These are phyloP conservation scores for Eupristina koningsbergeri DNA, from an alignment of 1,140 invertebrate species.

Conservation along the genomic window DNA sequence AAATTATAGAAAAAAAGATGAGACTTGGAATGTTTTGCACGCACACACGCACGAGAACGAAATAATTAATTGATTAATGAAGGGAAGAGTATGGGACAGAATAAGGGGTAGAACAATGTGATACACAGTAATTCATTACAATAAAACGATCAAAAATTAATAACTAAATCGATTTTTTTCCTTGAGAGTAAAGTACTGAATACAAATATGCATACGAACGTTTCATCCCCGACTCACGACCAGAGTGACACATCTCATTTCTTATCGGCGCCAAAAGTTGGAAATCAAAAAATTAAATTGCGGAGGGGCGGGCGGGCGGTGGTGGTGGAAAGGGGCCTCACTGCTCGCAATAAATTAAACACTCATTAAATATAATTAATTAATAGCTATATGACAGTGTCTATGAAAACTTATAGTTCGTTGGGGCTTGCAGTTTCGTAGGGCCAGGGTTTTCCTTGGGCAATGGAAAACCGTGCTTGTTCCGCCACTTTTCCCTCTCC, in stretches of 20 bases:
- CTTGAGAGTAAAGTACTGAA: not conserved
- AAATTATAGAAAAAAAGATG: conserved; percentile 34
- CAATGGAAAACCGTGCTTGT: not conserved
- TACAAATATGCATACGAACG: not conserved
- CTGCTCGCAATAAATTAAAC: conserved; percentile 54
- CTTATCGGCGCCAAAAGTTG: not conserved
- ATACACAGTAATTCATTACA: conserved; percentile 23
- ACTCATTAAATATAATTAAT: conserved; percentile 56
- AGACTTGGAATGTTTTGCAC: conserved; percentile 49
- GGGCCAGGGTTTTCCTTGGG: not conserved
- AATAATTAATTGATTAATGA: conserved; percentile 20
- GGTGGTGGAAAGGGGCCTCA: not conserved
- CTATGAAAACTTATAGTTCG: conserved; percentile 12
- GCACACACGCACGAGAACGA: conserved; percentile 38
- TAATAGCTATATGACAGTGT: not conserved
- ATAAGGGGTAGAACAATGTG: conserved; percentile 10
- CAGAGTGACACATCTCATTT: not conserved
- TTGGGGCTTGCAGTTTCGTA: no score
- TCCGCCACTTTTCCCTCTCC: not conserved
- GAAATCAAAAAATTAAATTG: not conserved
- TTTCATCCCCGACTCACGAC: not conserved
- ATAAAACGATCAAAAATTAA: conserved; percentile 19
- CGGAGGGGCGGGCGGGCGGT: not conserved
- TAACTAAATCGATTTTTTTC: conserved; percentile 1
- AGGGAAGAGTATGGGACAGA: not conserved